phyloP scores from a whole-genome alignment of 35 echinoderm and acorn worm species.

The Chiridota heheva region DNA sequence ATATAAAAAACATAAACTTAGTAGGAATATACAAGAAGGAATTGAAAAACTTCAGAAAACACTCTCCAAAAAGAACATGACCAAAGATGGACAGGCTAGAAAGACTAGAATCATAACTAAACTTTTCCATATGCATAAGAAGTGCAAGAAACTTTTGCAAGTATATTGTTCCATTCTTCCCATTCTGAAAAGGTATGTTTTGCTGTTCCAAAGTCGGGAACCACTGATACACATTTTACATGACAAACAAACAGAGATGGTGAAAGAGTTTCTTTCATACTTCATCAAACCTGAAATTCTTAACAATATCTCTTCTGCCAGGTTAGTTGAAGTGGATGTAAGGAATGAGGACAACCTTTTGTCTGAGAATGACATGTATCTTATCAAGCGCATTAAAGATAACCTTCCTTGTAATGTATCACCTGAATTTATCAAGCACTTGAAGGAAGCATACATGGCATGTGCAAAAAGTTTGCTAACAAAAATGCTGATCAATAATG shows the following conservation, averaged over 20 bases:
- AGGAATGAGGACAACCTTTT: slow-evolving; percentile 16
- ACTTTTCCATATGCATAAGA: slow-evolving; percentile 25
- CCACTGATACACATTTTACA: slow-evolving; percentile 49
- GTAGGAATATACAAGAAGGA: not conserved
- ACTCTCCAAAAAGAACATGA: slow-evolving; percentile 46
- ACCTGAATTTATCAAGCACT: not conserved
- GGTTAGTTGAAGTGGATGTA: slow-evolving; percentile 26
- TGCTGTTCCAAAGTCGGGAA: slow-evolving; percentile 49
- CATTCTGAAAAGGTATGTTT: slow-evolving; percentile 62
- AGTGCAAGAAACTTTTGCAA: slow-evolving; percentile 50
- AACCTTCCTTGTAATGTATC: not conserved
- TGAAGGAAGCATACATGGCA: slow-evolving; percentile 2
- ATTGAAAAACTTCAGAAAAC: slow-evolving; percentile 41
- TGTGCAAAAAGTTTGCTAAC: slow-evolving; percentile 18
- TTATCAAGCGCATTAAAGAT: slow-evolving; percentile 18
- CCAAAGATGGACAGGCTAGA: slow-evolving; percentile 36
- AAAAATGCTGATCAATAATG: slow-evolving; percentile 27
- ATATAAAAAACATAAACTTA: slow-evolving; percentile 40
- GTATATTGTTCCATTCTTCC: slow-evolving; percentile 39
- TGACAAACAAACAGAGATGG: slow-evolving; percentile 41
- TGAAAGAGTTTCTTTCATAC: slow-evolving; percentile 41
- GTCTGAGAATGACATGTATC: slow-evolving; percentile 10
- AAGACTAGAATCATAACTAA: slow-evolving; percentile 44
- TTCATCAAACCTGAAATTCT: slow-evolving; percentile 71
- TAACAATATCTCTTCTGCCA: not conserved